Percentiles rank a stretch among this genome's conserved stretches.
These are phyloP conservation scores for Eupristina koningsbergeri DNA, from an alignment of 1,140 invertebrate species.

Conservation along the genomic window DNA sequence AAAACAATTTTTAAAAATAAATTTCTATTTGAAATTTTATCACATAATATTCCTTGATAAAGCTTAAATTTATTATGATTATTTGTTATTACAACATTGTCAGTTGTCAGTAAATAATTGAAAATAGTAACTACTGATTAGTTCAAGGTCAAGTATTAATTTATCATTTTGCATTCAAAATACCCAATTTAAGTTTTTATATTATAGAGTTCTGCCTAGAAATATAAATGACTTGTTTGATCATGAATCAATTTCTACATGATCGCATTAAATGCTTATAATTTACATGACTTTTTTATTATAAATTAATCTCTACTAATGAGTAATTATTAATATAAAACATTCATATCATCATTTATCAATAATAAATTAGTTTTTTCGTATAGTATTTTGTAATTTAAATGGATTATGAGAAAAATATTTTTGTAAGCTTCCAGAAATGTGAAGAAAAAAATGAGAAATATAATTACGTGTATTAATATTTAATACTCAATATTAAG, in stretches of 20 bases:
- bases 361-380: not conserved
- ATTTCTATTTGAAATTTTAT: not conserved
- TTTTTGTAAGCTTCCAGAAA: not conserved
- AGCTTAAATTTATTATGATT: not conserved
- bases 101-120: not conserved
- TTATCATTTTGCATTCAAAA: constrained; percentile 9
- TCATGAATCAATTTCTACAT: not conserved
- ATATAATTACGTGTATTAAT: no score
- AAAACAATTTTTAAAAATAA: not conserved
- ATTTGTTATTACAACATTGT: not conserved
- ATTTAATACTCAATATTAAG: no score
- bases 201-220: not conserved
- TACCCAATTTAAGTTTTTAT: not conserved
- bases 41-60: not conserved
- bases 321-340: not conserved
- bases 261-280: not conserved
- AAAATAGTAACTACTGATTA: constrained; percentile 1
- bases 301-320: not conserved
- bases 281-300: not conserved
- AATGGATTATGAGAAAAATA: not conserved
- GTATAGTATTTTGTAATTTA: not conserved
- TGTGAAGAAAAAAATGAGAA: no score
- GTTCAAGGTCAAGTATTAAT: constrained; percentile 3
- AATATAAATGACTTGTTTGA: not conserved
- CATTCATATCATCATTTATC: not conserved